These are phyloP conservation scores for Drosophila lacteicornis DNA, from an alignment of 1,140 invertebrate genomes.

Conservation along the genomic window DNA sequence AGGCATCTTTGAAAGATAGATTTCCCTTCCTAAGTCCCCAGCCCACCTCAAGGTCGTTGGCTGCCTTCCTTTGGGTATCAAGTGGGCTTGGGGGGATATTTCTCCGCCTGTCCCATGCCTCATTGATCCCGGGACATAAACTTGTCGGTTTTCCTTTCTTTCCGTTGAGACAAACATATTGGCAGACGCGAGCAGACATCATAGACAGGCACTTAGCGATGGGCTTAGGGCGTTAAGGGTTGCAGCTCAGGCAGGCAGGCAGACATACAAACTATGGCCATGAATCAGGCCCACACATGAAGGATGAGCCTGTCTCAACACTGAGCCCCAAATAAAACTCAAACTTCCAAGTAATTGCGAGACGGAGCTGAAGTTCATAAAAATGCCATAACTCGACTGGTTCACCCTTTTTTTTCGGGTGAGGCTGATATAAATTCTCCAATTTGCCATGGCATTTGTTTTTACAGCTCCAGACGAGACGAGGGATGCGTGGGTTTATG, in stretches of 20 bases:
- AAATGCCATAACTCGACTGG: constrained; percentile 65
- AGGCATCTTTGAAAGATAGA: not conserved
- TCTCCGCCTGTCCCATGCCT: constrained; percentile 52
- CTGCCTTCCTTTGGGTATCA: constrained; percentile 3
- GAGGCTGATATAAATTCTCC: constrained; percentile 59
- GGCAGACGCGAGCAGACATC: constrained; percentile 48
- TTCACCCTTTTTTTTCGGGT: constrained; percentile 11
- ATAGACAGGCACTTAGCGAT: constrained; percentile 46
- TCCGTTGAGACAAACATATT: constrained; percentile 66
- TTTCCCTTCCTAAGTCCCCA: not conserved
- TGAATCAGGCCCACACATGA: constrained; percentile 62
- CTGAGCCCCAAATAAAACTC: constrained; percentile 62
- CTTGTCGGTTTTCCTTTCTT: constrained; percentile 47
- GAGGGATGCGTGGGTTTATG: constrained; percentile 54
- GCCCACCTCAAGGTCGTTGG: constrained; percentile 17
- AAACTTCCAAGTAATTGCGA: constrained; percentile 69
- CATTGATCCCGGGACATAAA: constrained; percentile 67
- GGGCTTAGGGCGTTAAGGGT: constrained; percentile 17
- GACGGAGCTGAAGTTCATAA: constrained; percentile 54
- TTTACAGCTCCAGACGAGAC: constrained; percentile 56
- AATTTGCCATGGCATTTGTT: constrained; percentile 69
- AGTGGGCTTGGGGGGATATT: constrained; percentile 12
- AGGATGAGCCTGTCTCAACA: constrained; percentile 26
- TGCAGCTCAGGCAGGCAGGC: constrained; percentile 11
- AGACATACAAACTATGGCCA: constrained; percentile 67